Base-by-base conservation (phyloP, 2,113 vertebrate genomes). In the Ornithorhynchus anatinus region DNA sequence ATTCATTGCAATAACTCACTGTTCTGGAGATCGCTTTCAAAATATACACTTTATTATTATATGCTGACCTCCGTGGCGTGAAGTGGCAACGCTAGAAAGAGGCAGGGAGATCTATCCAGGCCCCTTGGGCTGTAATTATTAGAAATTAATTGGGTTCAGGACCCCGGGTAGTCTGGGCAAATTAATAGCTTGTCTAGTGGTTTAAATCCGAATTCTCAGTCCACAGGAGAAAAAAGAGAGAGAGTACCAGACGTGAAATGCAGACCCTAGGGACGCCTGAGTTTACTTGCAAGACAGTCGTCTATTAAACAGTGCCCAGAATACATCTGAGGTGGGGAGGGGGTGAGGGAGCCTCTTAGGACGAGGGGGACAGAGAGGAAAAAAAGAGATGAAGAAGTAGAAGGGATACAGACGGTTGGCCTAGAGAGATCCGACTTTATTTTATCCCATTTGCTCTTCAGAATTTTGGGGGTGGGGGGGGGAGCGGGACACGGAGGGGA, bases 131-230 rank as follows among this genome's bases (percentile, higher is more conserved):
- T 95, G 94, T 93, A 96, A 96, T 97, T 96, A 97, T 96, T 95
- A 95, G 92, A 95, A 95, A 97, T 96, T 95, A 97, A 97, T 96
- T 96, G 94, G 94, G 95, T 96, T 96, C 94, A 94, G 88, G 94
- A 95, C 94, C 94, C 91, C 87, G 89, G 89, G 90, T 92, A 92
- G 90, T 88, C 90, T 84, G 88, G 92, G 91, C 91, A 94, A 96
- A 95, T 95, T 91, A 95, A 92, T 92, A 94, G 91, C 92, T 94
- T 92, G 91, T 95, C 94, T 93, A 79, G 88, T 90, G 88, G 92
- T 92, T 94, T 91, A 93, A 92, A 93, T 92, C 92, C 90, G 90
- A 94, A 92, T 92, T 89, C 89, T 89, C 80, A 87, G 93, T 88
- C 89, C 92, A 81, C 90, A 67, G 80, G 91, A 92, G 86, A 91